phyloP scores from a whole-genome alignment of 2,797 vertebrate species.

The Typhlichthys eigenmanni region DNA sequence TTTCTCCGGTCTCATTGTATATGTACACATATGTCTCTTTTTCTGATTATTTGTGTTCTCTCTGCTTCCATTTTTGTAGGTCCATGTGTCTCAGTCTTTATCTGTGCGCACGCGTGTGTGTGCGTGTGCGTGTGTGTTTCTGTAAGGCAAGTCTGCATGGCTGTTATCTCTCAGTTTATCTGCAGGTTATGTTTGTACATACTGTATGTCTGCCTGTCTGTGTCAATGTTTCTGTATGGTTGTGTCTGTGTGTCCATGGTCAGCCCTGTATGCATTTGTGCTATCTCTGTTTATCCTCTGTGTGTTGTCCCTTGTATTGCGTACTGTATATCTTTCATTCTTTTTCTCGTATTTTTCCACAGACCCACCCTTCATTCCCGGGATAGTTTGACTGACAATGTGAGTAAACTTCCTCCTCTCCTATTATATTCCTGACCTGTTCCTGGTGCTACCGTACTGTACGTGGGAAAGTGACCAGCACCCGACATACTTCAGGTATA shows the following conservation, averaged over 20 bases:
- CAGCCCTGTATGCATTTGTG: background rate
- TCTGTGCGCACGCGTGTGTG: background rate
- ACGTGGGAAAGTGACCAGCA: no score
- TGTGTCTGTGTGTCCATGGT: background rate
- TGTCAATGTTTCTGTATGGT: background rate
- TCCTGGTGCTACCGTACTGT: conserved; percentile 3
- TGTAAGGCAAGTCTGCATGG: background rate
- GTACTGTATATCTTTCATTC: no score
- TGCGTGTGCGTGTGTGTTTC: background rate
- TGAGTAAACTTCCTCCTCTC: conserved; percentile 29
- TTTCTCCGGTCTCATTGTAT: background rate
- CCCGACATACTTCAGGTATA: no score
- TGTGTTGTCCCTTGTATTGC: background rate
- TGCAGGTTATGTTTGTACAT: no score
- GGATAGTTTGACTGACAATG: conserved; percentile 33
- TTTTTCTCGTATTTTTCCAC: background rate
- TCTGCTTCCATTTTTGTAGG: background rate
- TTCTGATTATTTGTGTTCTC: no score
- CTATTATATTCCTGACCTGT: conserved; percentile 19
- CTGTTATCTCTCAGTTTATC: background rate
- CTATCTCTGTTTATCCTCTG: background rate
- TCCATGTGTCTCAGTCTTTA: background rate
- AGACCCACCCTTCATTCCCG: conserved; percentile 40
- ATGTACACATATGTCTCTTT: no score
- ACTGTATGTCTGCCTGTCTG: conserved; percentile 12